Conservation (phyloP, 1,140 invertebrate species). For the fruit fly (Drosophila melanogaster) region Release_6_plus_ISO1_MT NT_037436.4:12479001-12479500, state of each 20-base stretch:
- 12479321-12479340: constrained; percentile 28
- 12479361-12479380: constrained; percentile 33
- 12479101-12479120: constrained; percentile 26
- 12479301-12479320: constrained; percentile 19
- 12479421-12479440: constrained; percentile 62
- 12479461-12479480: constrained; percentile 35
- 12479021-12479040: constrained; percentile 34
- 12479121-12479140: constrained; percentile 10
- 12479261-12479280: constrained; percentile 18
- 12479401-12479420: constrained; percentile 67
- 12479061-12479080: constrained; percentile 20
- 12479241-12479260: constrained; percentile 19
- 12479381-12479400: constrained; percentile 36
- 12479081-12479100: constrained; percentile 17
- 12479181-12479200: constrained; percentile 1
- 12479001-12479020: constrained; percentile 21
- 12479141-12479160: constrained; percentile 1
- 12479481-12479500: constrained; percentile 32
- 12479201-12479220: constrained; percentile 2
- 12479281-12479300: constrained; percentile 2
- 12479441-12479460: constrained; percentile 53
- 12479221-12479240: constrained; percentile 14
- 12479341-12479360: constrained; percentile 48
- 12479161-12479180: constrained; percentile 23
- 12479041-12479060: background rate